Evolutionary conservation across 2,888 invertebrate genomes (phyloP).

Genomic region (Hofmannophila pseudospretella): DNA sequence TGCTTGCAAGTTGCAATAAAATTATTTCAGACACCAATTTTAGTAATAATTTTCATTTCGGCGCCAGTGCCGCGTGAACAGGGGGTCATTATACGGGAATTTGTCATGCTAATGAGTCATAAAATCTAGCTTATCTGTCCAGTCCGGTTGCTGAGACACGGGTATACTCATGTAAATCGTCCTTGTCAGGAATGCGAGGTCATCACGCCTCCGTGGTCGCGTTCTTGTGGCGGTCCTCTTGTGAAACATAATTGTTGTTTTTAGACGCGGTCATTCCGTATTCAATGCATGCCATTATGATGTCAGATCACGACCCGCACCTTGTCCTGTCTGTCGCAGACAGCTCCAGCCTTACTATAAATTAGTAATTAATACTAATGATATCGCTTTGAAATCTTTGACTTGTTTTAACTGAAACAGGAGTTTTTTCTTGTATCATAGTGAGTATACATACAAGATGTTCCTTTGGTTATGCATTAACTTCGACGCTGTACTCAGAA

Average conservation of each 20-base stretch:
- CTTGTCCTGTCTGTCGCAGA: conserved; percentile 26
- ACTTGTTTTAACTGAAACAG: neutral
- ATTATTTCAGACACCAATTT: neutral
- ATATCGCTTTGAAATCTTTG: neutral
- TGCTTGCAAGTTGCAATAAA: too few species aligned
- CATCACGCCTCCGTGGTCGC: conserved; percentile 61
- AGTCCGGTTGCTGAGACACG: conserved; percentile 29
- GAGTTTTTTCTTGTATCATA: too few species aligned
- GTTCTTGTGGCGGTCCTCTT: conserved; percentile 58
- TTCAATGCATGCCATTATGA: conserved; percentile 56
- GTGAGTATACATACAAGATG: too few species aligned
- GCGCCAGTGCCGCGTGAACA: neutral
- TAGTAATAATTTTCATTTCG: neutral
- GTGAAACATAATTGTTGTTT: conserved; percentile 57
- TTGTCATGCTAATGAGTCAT: conserved; percentile 19
- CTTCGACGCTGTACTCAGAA: too few species aligned
- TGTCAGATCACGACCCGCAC: conserved; percentile 39
- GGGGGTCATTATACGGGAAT: conserved; percentile 14
- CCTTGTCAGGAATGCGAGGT: conserved; percentile 77
- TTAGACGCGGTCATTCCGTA: conserved; percentile 54
- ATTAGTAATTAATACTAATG: neutral
- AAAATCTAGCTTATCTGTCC: conserved; percentile 14
- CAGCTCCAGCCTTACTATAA: neutral
- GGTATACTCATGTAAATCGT: conserved; percentile 48
- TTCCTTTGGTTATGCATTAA: too few species aligned